Evolutionary conservation across 2,888 invertebrate genomes (phyloP).

Genomic region (Amiota communis): DNA sequence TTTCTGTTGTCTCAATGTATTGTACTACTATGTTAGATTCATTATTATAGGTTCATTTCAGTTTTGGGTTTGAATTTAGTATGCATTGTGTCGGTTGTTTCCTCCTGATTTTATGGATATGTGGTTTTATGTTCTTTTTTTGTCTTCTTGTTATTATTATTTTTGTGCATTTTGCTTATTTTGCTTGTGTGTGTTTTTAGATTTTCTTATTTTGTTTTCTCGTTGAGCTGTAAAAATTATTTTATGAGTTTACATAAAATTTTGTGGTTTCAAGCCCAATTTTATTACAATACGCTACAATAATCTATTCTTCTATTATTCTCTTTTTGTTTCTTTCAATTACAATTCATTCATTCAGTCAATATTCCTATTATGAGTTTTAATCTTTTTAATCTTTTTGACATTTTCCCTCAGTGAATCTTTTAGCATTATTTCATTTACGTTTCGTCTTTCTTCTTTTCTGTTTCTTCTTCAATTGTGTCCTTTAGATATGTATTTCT

Average conservation of each 20-base stretch:
- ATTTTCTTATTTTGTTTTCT: neutral
- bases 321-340: neutral
- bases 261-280: slow-evolving; percentile 68
- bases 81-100: neutral
- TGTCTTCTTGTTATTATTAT: slow-evolving; percentile 20
- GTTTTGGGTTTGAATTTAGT: neutral
- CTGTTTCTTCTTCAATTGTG: too few species aligned
- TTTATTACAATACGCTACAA: slow-evolving; percentile 54
- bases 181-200: slow-evolving; percentile 25
- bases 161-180: neutral
- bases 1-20: neutral
- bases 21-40: neutral
- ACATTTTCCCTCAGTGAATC: too few species aligned
- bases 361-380: neutral
- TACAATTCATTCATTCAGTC: too few species aligned
- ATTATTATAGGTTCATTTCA: neutral
- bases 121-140: slow-evolving; percentile 7
- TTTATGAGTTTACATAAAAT: slow-evolving; percentile 68
- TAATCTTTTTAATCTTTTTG: slow-evolving; percentile 3
- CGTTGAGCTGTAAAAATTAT: slow-evolving; percentile 61
- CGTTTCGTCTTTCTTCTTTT: too few species aligned
- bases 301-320: neutral
- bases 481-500: too few species aligned
- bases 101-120: too few species aligned
- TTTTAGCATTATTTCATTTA: too few species aligned